These are phyloP conservation scores for Heterodera filipjevi DNA, from an alignment of 2,888 invertebrate genomes.

Conservation along the genomic window DNA sequence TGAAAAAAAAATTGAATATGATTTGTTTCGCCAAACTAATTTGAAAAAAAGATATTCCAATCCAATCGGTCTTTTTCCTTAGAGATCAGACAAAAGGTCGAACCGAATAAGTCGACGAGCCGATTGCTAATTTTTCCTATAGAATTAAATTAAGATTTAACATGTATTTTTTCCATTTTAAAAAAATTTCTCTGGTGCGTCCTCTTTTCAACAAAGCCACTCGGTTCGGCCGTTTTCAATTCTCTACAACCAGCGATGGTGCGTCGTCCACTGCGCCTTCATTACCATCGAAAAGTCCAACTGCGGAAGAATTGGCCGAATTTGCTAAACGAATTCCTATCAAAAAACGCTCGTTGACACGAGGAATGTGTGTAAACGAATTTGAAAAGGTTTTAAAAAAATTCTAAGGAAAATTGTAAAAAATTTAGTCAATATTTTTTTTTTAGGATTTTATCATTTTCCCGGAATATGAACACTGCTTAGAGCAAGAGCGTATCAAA, in stretches of 20 bases:
- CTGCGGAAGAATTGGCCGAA: constrained; percentile 7
- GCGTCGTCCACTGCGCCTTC: background rate
- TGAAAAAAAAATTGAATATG: too few relatives aligned
- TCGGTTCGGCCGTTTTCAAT: background rate
- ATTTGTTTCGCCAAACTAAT: too few relatives aligned
- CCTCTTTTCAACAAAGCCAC: background rate
- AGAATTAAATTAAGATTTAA: too few relatives aligned
- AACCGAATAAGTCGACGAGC: too few relatives aligned
- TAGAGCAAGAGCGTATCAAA: constrained; percentile 58
- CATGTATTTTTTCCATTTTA: too few relatives aligned
- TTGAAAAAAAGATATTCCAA: too few relatives aligned
- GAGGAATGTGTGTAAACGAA: constrained; percentile 59
- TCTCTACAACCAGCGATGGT: background rate
- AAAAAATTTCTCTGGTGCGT: too few relatives aligned
- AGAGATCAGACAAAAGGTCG: too few relatives aligned
- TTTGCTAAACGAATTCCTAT: constrained; percentile 42
- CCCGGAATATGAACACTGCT: constrained; percentile 61
- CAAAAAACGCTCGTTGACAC: constrained; percentile 55
- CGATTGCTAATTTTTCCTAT: too few relatives aligned
- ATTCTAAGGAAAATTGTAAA: background rate
- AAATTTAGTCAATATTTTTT: background rate
- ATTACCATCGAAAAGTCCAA: background rate
- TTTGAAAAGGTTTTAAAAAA: constrained; percentile 57
- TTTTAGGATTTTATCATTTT: constrained; percentile 65
- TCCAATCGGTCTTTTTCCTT: too few relatives aligned